A percentile compares a stretch with the other conserved stretches of the same genome.
These are phyloP conservation scores for Platyura marginata DNA, from an alignment of 1,140 invertebrate genomes.

Conservation along the genomic window DNA sequence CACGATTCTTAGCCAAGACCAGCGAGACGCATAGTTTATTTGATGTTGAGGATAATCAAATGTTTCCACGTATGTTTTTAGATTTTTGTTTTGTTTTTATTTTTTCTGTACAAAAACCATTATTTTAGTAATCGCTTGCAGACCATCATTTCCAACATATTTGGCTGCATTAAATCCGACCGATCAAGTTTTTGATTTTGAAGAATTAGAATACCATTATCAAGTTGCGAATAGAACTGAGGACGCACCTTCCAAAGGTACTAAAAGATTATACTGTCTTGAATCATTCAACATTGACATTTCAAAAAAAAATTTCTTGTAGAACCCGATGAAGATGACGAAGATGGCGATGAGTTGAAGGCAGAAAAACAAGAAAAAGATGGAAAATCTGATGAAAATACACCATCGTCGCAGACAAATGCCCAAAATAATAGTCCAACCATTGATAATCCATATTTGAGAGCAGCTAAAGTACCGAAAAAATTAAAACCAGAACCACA, in stretches of 20 bases:
- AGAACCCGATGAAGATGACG: slow-evolving; percentile 20
- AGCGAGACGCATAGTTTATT: slow-evolving; percentile 81
- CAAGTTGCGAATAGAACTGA: slow-evolving; percentile 42
- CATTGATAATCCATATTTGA: slow-evolving; percentile 76
- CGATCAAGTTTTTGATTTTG: slow-evolving; percentile 88
- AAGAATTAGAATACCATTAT: slow-evolving; percentile 71
- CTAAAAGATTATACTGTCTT: slow-evolving; percentile 18
- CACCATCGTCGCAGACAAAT: slow-evolving; percentile 9
- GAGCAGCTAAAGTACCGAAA: slow-evolving; percentile 56
- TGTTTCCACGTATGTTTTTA: slow-evolving; percentile 69
- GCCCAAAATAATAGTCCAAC: slow-evolving; percentile 28
- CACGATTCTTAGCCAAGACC: slow-evolving; percentile 87
- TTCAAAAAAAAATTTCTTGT: slow-evolving; percentile 7
- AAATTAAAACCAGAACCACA: too few relatives aligned
- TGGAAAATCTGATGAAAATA: slow-evolving; percentile 29
- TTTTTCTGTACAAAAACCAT: too few relatives aligned
- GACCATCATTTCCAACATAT: slow-evolving; percentile 62
- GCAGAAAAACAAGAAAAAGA: slow-evolving; percentile 26
- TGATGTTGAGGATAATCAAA: slow-evolving; percentile 67
- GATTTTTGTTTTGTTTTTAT: too few relatives aligned
- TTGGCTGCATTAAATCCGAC: slow-evolving; percentile 71
- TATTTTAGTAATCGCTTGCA: slow-evolving; percentile 65
- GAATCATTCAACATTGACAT: slow-evolving; percentile 1
- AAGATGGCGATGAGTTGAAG: slow-evolving; percentile 16
- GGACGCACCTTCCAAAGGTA: slow-evolving; percentile 31